phyloP scores from a whole-genome alignment of 2,888 invertebrate species.

The Orthonychiurus folsomi region DNA sequence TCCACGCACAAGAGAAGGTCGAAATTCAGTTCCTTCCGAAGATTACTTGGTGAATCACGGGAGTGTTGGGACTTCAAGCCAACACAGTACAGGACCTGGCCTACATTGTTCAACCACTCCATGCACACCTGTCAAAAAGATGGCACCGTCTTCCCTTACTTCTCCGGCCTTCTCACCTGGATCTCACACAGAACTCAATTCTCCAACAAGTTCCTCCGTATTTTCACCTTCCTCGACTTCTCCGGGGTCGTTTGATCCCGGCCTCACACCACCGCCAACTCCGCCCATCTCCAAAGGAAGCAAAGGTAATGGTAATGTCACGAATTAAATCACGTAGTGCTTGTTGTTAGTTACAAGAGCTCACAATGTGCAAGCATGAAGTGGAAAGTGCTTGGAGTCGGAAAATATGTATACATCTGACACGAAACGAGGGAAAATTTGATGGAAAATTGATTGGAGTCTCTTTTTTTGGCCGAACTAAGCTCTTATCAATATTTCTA shows the following conservation, averaged over 20 bases:
- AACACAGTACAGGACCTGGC: constrained; percentile 6
- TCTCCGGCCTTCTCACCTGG: constrained; percentile 35
- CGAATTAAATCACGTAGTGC: too few relatives aligned
- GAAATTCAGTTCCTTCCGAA: constrained; percentile 55
- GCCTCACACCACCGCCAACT: constrained; percentile 49
- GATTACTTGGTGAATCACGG: constrained; percentile 44
- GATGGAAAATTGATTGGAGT: neutral
- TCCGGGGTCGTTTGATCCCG: constrained; percentile 45
- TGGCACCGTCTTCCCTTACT: constrained; percentile 35
- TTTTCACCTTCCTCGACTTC: constrained; percentile 47
- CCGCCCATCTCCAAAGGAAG: constrained; percentile 47
- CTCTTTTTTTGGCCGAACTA: neutral
- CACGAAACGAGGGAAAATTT: neutral
- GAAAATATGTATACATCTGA: too few relatives aligned
- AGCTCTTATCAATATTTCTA: too few relatives aligned
- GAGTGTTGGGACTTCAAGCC: constrained; percentile 17
- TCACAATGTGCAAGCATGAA: too few relatives aligned
- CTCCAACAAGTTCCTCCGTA: constrained; percentile 41
- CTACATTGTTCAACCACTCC: constrained; percentile 36
- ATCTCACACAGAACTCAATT: constrained; percentile 34
- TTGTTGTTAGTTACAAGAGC: too few relatives aligned
- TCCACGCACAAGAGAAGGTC: constrained; percentile 47
- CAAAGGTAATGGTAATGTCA: constrained; percentile 12
- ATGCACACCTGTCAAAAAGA: constrained; percentile 36
- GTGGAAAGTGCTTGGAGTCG: too few relatives aligned